Conservation (phyloP, 2,888 invertebrate genomes). For the Drosophila yooni region DNA sequence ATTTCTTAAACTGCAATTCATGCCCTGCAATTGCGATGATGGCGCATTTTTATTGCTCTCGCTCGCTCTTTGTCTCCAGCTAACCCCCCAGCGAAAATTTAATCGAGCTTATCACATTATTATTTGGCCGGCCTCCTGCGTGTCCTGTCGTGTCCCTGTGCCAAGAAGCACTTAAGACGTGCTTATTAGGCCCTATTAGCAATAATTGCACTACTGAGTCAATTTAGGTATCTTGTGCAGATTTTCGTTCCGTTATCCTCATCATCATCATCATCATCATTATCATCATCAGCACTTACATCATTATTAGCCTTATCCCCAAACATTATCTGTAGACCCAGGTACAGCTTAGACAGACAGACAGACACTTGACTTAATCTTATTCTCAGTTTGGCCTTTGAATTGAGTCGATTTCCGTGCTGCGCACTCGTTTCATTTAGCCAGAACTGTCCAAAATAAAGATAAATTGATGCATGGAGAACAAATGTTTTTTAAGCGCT, state of each 20-base stretch:
- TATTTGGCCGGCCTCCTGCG: conserved; percentile 49
- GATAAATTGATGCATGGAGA: not conserved
- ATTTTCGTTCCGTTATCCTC: conserved; percentile 34
- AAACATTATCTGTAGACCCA: conserved; percentile 23
- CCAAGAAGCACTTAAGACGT: conserved; percentile 65
- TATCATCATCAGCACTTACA: conserved; percentile 8
- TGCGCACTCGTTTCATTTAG: conserved; percentile 6
- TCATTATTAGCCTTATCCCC: conserved; percentile 33
- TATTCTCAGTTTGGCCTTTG: conserved; percentile 16
- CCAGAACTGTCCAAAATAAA: conserved; percentile 22
- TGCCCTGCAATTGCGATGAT: conserved; percentile 74
- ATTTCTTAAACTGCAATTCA: conserved; percentile 77
- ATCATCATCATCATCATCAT: conserved; percentile 13
- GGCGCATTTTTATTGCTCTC: conserved; percentile 67
- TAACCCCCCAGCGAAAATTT: conserved; percentile 46
- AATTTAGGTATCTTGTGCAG: conserved; percentile 66
- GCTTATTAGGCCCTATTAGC: conserved; percentile 76
- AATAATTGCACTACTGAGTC: conserved; percentile 75
- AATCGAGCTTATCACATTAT: conserved; percentile 72
- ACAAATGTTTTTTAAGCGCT: not conserved
- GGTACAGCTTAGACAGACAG: conserved; percentile 9
- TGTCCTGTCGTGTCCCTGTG: conserved; percentile 14
- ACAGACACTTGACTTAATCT: conserved; percentile 28
- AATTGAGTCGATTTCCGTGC: conserved; percentile 17
- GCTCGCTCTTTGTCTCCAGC: not conserved